phyloP scores from a whole-genome alignment of 1,140 invertebrate genomes.

The Calephelis nemesis region DNA sequence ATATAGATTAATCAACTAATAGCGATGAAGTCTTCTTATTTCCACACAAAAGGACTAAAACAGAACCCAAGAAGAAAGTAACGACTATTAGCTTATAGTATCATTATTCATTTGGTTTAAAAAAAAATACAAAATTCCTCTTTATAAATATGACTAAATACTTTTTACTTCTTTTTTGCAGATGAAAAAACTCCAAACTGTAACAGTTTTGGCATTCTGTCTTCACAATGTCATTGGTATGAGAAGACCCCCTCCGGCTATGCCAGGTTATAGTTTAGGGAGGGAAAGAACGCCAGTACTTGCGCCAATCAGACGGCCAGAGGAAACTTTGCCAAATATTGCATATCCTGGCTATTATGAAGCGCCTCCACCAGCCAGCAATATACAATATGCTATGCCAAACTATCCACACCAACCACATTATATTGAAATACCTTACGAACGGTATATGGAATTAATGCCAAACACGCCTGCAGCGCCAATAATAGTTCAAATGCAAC shows the following conservation, averaged over 20 bases:
- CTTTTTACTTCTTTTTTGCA: not conserved
- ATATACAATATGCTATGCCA: conserved; percentile 8
- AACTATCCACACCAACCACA: not conserved
- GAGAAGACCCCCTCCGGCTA: not conserved
- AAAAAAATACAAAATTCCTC: not conserved
- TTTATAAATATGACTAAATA: not conserved
- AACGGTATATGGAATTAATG: too few species aligned
- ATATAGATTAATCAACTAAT: too few species aligned
- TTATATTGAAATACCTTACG: too few species aligned
- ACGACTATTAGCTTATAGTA: too few species aligned
- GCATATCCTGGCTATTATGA: not conserved
- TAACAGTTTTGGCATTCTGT: not conserved
- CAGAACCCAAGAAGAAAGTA: too few species aligned
- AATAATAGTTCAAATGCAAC: too few species aligned
- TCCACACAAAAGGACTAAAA: too few species aligned
- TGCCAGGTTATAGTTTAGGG: not conserved
- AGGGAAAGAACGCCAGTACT: conserved; percentile 1
- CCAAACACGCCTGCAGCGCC: too few species aligned
- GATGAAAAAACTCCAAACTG: conserved; percentile 2
- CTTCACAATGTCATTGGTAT: not conserved
- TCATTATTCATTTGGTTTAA: not conserved
- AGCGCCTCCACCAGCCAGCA: not conserved
- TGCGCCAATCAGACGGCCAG: not conserved
- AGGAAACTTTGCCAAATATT: not conserved
- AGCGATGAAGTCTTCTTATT: too few species aligned